A percentile compares a stretch with the other conserved stretches of the same genome.
These are phyloP conservation scores for Menidia beryllina DNA, from an alignment of 2,113 vertebrate species.

Conservation along the genomic window DNA sequence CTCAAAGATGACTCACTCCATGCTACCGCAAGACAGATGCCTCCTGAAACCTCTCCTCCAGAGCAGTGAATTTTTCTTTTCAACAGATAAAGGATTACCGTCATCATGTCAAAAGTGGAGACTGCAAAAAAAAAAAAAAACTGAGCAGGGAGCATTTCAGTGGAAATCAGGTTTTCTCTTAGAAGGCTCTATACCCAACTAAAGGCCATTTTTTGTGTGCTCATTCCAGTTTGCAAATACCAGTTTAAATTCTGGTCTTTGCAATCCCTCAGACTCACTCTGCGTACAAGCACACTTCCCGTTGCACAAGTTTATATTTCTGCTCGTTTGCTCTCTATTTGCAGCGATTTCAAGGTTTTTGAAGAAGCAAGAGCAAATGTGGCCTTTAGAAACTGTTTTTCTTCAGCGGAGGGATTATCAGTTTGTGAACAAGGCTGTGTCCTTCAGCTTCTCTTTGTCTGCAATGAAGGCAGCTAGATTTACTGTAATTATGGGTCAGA, in stretches of 20 bases:
- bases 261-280: constrained; percentile 41
- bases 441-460: constrained; percentile 6
- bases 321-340: constrained; percentile 37
- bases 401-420: not conserved
- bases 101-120: constrained; percentile 23
- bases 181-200: constrained; percentile 36
- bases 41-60: constrained; percentile 19
- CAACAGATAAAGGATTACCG: constrained; percentile 20
- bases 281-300: constrained; percentile 27
- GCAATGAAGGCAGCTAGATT: constrained; percentile 21
- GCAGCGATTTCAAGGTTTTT: constrained; percentile 14
- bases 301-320: constrained; percentile 45
- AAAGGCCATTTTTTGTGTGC: constrained; percentile 24
- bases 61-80: constrained; percentile 27
- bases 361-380: not conserved
- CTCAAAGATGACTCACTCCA: constrained; percentile 18
- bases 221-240: constrained; percentile 57
- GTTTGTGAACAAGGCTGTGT: constrained; percentile 10
- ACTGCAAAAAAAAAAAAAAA: constrained; percentile 25
- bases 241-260: constrained; percentile 44
- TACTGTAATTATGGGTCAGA: constrained; percentile 51
- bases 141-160: constrained; percentile 42
- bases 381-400: constrained; percentile 18
- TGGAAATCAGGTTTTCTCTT: constrained; percentile 45
- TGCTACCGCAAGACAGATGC: constrained; percentile 16